phyloP scores from a whole-genome alignment of 2,797 vertebrate species.

The Xyrichtys novacula region DNA sequence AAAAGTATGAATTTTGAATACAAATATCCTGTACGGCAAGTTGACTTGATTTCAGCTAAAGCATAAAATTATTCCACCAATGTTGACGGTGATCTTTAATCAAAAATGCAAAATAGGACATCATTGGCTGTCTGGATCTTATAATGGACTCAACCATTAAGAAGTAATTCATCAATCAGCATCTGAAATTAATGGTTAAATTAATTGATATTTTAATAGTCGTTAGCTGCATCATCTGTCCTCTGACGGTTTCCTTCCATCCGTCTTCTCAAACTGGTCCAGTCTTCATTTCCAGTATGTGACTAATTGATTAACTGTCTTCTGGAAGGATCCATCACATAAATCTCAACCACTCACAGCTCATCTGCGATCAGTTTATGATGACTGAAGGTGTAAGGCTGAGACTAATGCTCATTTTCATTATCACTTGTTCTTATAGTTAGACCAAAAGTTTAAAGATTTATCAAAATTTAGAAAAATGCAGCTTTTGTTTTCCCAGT shows the following conservation, averaged over 20 bases:
- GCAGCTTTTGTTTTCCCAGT: too few relatives aligned
- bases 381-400: not conserved
- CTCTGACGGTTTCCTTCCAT: not conserved
- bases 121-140: not conserved
- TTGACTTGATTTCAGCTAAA: too few relatives aligned
- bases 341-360: not conserved
- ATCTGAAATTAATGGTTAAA: not conserved
- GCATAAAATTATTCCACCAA: too few relatives aligned
- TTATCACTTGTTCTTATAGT: too few relatives aligned
- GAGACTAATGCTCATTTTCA: too few relatives aligned
- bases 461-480: too few relatives aligned
- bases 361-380: not conserved
- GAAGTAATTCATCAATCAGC: not conserved
- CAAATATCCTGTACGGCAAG: too few relatives aligned
- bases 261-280: not conserved
- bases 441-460: too few relatives aligned
- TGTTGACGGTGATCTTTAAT: too few relatives aligned
- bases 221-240: not conserved
- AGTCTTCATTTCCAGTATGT: conserved; percentile 9
- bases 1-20: too few relatives aligned
- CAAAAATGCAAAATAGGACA: too few relatives aligned
- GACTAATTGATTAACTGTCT: conserved; percentile 12
- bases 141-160: not conserved
- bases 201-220: not conserved
- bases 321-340: conserved; percentile 6